Base-by-base conservation (phyloP, 2,888 invertebrate genomes). In the Caenorhabditis drosophilae region DNA sequence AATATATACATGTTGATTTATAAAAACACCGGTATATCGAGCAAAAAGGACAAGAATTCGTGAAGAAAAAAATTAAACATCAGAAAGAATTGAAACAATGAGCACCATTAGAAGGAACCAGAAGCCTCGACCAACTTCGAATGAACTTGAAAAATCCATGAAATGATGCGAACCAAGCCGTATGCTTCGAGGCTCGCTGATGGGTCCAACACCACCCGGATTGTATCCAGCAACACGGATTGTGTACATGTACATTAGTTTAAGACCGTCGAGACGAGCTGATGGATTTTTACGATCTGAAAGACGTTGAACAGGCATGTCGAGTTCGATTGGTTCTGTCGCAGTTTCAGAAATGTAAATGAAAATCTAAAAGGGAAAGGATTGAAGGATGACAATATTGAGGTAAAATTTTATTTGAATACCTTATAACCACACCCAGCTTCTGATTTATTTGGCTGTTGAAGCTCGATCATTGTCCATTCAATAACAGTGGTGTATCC, bases 181-280 rank as follows among this genome's bases (percentile, higher is more conserved):
- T 31, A 80, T 73, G 27, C 70, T 67, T 31, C 64, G 54, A 0
- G 76, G 48, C 7, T 66, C 59, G 51, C 75, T 75, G 18, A 58
- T 34, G 2, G 80, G 80, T 23, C 80, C 80, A 22, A 76, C 48
- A 12, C 80, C 80, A 22, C 80, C 80, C 15, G 70, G 55, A 57
- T 80, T 80, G 63, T 78, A 80, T 35, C 70, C 80, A 20, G 79
- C 79, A 2, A 75, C 77, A 36, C 60, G 27, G 2, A 80, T 70
- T 4, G 73, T 77, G 57, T 80, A 80, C 55, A 68, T 75, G 53
- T 75, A 79, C 78, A 79, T 78, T 3, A 75, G 47, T 26, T 75
- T 72, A 7, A 81, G 62, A 15, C 81, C 81, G 36, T 81, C 80
- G 16, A 81, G 63, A 11, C 77, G 58, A 1, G 79, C 80, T 1